Percentiles rank a stretch among this genome's conserved stretches.
These are phyloP conservation scores for Aurelia aurita complex sp. Pacific DNA, from an alignment of 30 jellyfish, hydroid and myxozoan species.

Conservation along the genomic window DNA sequence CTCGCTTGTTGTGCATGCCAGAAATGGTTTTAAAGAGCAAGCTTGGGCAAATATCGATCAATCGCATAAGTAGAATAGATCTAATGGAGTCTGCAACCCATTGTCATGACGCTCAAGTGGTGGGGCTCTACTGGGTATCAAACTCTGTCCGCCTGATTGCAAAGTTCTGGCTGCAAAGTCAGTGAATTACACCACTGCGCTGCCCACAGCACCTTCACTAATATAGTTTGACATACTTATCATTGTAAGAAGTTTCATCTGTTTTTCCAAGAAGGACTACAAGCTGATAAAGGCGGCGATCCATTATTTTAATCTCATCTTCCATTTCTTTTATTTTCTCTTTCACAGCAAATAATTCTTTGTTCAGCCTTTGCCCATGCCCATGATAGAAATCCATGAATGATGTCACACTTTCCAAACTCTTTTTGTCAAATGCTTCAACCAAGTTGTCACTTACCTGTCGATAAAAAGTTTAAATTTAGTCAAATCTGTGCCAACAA, in stretches of 20 bases:
- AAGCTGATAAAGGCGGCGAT: conserved; percentile 52
- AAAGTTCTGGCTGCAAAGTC: no score
- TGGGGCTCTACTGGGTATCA: no score
- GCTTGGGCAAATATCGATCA: no score
- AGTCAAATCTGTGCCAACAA: no score
- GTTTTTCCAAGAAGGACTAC: conserved; percentile 37
- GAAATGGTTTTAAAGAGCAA: no score
- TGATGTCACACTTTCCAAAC: conserved; percentile 72
- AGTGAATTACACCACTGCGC: no score
- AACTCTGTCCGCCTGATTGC: no score
- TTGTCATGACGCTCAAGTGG: no score
- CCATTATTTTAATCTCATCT: conserved; percentile 48
- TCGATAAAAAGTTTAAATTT: neutral
- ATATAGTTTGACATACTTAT: conserved; percentile 53
- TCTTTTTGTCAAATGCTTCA: conserved; percentile 81
- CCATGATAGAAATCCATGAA: conserved; percentile 65
- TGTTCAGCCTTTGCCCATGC: conserved; percentile 50
- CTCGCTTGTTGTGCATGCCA: no score
- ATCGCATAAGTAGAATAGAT: no score
- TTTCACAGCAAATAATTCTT: conserved; percentile 12
- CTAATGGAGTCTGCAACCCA: no score
- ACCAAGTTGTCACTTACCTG: conserved; percentile 79
- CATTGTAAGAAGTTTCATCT: conserved; percentile 1
- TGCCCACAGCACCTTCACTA: no score
- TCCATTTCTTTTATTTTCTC: conserved; percentile 12